Base-by-base conservation (phyloP, 1,140 invertebrate genomes). In the Rhopalosiphum maidis region DNA sequence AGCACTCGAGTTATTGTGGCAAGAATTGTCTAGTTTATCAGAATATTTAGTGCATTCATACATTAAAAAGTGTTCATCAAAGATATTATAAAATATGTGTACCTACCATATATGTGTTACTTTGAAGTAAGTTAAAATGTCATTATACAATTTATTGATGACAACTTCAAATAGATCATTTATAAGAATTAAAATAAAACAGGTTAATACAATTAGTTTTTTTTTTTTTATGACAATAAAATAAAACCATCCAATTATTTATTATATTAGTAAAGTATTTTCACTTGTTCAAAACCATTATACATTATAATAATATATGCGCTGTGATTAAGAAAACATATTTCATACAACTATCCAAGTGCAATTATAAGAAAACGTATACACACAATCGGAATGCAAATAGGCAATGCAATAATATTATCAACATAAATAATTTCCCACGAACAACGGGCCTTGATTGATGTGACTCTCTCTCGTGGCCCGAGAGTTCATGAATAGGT, bases 361-460 rank as follows among this genome's bases (percentile, higher is more conserved):
- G 37, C 22, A 85, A 41, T 85, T 85, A 85, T 41, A 41, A 30
- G 8, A 43, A 85, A 41, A 85, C 23, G 23, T 41, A 85, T 43
- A 43, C 83, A 41, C 23, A 41, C 35, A 41, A 41, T 25, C 37
- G 41, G 23, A 85, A 85, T 85, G 41, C 37, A 41, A 85, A 85
- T 41, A 41, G 22, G 83, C 41, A 85, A 85, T 25, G 37, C 37
- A 85, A 85, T 85, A 85, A 41, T 41, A 85, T 41, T 43, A 85
- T 41, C 22, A 41, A 41, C 83, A 85, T 85, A 25, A 85, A 85
- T 41, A 41, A 85, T 85, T 90, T 90, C 88, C 51, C 88, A 90
- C 88, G 88, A n/a, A 77, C 60, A 60, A 54, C 51, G 88, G 51
- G 9, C 46, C 18, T 90, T 90, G 88, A 90, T 90, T 90, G 88